Evolutionary conservation across 1,140 invertebrate genomes (phyloP), one percentile per base, ranked within the genome.

Genomic region (Orius insidiosus): DNA sequence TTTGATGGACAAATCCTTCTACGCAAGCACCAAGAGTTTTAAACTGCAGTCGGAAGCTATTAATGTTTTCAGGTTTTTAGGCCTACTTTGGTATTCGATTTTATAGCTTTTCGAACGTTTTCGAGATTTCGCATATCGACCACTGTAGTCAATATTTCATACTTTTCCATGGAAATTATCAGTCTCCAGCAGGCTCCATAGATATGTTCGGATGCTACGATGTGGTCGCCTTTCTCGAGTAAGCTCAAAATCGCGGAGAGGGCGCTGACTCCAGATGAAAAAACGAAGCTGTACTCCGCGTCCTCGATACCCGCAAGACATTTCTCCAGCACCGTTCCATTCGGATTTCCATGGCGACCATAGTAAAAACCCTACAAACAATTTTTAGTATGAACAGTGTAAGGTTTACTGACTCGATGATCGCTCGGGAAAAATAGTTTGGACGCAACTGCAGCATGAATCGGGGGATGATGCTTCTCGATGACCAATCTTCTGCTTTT

Each of bases 161-260:
- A 68, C 52, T 74, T 75, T n/a, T n/a, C n/a, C n/a, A n/a, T n/a
- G n/a, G n/a, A n/a, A n/a, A n/a, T n/a, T n/a, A n/a, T n/a, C n/a
- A n/a, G n/a, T n/a, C n/a, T n/a, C n/a, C n/a, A n/a, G n/a, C 90
- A 96, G 10, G 90, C 95, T 45, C 94, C 95, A 60, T 98, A 98
- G 5, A 98, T 68, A 67, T 98, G 93, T 64, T 98, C 87, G 50
- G 84, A 80, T 48, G 78, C 78, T 24, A 98, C 59, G 4, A 98
- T 71, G 59, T 98, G 89, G 63, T 98, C 93, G 0, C 94, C 94
- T 50, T 65, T 50, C 42, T 73, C 75, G 0, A 98, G 63, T 44
- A 95, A 60, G 40, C 81, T 71, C 1, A 75, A 66, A 1, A 97
- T 59, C 2, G 76, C 74, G 1, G 77, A 80, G 0, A 75, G 81